phyloP scores from a whole-genome alignment of 1,140 invertebrate species.

The Papilio helenus region DNA sequence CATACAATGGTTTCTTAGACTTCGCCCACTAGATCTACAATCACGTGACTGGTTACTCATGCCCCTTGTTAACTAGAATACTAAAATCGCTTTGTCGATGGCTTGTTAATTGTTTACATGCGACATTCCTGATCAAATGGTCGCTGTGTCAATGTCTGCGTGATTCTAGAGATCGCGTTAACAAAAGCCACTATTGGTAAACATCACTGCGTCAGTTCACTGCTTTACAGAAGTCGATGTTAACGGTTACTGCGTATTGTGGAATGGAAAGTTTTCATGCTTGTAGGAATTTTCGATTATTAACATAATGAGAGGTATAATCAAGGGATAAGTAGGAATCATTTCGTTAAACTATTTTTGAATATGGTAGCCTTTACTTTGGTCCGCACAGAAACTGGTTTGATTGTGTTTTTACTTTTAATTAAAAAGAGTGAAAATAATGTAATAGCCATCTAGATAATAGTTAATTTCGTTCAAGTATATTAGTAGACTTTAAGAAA shows the following conservation, averaged over 20 bases:
- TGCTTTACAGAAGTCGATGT: conserved; percentile 17
- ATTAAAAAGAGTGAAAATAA: too few relatives aligned
- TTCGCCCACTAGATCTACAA: background rate
- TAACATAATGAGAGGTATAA: background rate
- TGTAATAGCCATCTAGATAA: too few relatives aligned
- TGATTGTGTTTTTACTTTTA: too few relatives aligned
- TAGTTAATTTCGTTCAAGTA: too few relatives aligned
- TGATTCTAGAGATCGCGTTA: background rate
- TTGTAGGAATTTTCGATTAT: background rate
- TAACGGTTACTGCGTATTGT: background rate
- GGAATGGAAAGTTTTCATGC: background rate
- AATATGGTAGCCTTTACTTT: too few relatives aligned
- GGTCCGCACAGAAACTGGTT: too few relatives aligned
- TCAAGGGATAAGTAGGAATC: background rate
- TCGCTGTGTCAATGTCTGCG: background rate
- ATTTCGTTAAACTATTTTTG: background rate
- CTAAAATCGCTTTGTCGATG: conserved; percentile 14
- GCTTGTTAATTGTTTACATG: conserved; percentile 25
- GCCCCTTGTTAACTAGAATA: background rate
- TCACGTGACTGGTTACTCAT: conserved; percentile 4
- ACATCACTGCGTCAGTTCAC: background rate
- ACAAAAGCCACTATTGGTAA: conserved; percentile 18
- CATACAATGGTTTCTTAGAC: background rate
- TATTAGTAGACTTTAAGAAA: too few relatives aligned
- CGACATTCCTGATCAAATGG: conserved; percentile 9